Conservation (phyloP, 1,140 invertebrate genomes). For the Scaptomyza montana region DNA sequence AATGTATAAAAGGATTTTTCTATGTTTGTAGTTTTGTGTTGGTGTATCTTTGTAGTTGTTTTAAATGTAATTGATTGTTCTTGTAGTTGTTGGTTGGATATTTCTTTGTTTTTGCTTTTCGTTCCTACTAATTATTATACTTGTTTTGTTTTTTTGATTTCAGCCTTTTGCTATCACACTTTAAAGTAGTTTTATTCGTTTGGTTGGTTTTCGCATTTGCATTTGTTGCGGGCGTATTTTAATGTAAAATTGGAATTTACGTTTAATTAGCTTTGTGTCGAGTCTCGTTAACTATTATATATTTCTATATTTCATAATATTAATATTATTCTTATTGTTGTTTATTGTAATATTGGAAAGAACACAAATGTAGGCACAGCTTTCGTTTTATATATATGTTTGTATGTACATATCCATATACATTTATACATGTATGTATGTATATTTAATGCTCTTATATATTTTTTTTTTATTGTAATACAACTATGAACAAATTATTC, state of each 20-base stretch:
- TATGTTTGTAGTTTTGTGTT: constrained; percentile 37
- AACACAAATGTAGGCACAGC: constrained; percentile 82
- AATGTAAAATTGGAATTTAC: constrained; percentile 48
- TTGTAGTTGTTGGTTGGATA: constrained; percentile 56
- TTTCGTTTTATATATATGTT: constrained; percentile 74
- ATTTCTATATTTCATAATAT: constrained; percentile 46
- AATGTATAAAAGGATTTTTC: constrained; percentile 64
- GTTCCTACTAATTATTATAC: constrained; percentile 74
- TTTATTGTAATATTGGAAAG: constrained; percentile 79
- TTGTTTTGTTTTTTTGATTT: constrained; percentile 72
- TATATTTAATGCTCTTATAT: constrained; percentile 65
- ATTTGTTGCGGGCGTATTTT: constrained; percentile 42
- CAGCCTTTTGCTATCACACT: constrained; percentile 84
- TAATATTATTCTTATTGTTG: constrained; percentile 58
- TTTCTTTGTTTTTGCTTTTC: constrained; percentile 57
- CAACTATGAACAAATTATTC: constrained; percentile 75
- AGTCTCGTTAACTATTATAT: constrained; percentile 41
- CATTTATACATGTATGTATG: constrained; percentile 39
- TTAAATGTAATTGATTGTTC: constrained; percentile 77
- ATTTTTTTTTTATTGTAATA: constrained; percentile 46
- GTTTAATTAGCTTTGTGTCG: constrained; percentile 45
- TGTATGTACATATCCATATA: constrained; percentile 55
- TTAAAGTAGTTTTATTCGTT: constrained; percentile 83
- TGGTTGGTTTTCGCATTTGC: constrained; percentile 76
- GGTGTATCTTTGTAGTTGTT: constrained; percentile 55